Base-by-base conservation (phyloP, 2,797 vertebrate genomes). In the Takifugu ocellatus region DNA sequence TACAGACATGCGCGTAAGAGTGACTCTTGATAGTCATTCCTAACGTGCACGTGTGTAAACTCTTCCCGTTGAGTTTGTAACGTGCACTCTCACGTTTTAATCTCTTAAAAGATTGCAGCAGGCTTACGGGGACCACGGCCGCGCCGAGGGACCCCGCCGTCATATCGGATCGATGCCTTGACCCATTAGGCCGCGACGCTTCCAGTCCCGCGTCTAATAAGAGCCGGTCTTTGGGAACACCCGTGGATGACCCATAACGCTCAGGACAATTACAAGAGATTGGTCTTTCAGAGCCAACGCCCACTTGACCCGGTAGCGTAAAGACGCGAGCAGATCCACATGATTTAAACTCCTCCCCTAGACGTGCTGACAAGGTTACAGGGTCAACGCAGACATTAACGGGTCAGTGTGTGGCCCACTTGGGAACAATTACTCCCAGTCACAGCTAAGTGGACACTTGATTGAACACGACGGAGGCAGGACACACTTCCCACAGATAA, bases 401-500 rank as follows among this genome's bases (percentile, higher is more conserved):
- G 93, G 96, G 96, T 98, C 96, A 97, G 94, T 86, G 90, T 94
- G 94, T 92, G 89, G 93, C 94, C 94, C 95, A 94, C 96, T 98
- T 94, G 95, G 96, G 96, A 97, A 96, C 95, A 97, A 98, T 98
- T 98, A 98, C 94, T 96, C 93, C 93, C 92, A 92, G 96, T 96
- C 94, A 96, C 92, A 93, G 94, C 95, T 98, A 98, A 99, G 94
- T 98, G 95, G 96, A 96, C 96, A 96, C 95, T 97, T 98, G 96
- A 99, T 98, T 98, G 95, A 99, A 97, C 96, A 93, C 94, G 93
- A 94, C 91, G 88, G 94, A 93, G 94, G 95, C 94, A 95, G 95
- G 89, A 90, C 93, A 94, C 95, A 95, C 94, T 95, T 95, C 91
- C 92, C 92, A 93, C 92, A 92, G 95, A 97, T 98, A 97, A 98